Percentiles rank a stretch among this genome's conserved stretches.
phyloP scores from a whole-genome alignment of 2,113 vertebrate species.

The Stercorarius parasiticus region DNA sequence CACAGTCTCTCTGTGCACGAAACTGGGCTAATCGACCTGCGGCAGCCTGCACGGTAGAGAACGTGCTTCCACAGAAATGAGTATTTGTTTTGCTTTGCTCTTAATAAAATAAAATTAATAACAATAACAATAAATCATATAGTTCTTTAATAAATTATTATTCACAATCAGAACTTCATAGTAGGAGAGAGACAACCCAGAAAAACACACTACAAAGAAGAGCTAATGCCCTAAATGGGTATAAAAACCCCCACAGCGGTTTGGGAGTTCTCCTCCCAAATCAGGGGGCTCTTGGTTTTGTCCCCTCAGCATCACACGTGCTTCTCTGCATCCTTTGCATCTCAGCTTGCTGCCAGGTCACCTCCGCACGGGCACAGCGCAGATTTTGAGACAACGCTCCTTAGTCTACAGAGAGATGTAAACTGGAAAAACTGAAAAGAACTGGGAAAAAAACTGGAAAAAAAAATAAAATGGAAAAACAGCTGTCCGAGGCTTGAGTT shows the following conservation, averaged over 20 bases:
- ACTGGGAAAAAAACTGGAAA: neutral
- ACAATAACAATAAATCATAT: neutral
- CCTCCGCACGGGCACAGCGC: neutral
- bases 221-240: neutral
- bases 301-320: fast-evolving
- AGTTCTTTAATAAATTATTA: neutral
- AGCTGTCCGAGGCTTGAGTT: neutral
- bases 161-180: neutral
- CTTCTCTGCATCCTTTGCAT: neutral
- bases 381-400: neutral
- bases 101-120: neutral
- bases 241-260: neutral
- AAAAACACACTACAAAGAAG: neutral
- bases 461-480: neutral
- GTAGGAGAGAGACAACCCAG: neutral
- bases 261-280: neutral
- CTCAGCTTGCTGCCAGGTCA: neutral
- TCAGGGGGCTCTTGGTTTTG: neutral
- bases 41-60: neutral
- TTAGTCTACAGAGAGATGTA: neutral
- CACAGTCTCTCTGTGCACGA: neutral
- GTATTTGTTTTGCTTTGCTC: neutral
- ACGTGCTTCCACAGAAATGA: neutral
- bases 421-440: neutral
- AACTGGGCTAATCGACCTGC: neutral